A percentile compares a stretch with the other conserved stretches of the same genome.
These are phyloP conservation scores for Chymomyza costata DNA, from an alignment of 1,140 invertebrate species.

Conservation along the genomic window DNA sequence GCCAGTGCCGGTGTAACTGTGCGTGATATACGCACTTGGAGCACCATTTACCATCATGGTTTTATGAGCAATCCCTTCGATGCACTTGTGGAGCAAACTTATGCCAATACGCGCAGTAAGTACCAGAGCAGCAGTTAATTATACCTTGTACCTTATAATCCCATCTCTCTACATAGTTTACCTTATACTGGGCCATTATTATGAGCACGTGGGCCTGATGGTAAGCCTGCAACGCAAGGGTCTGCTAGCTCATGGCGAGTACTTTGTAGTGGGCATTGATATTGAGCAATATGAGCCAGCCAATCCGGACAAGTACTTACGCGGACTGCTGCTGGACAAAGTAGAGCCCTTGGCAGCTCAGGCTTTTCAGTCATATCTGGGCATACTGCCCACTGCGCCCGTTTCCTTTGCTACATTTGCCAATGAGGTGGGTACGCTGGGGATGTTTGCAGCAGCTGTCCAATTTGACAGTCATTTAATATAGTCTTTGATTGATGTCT, in stretches of 20 bases:
- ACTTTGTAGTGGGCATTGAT: conserved; percentile 80
- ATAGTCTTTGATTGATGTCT: conserved; percentile 28
- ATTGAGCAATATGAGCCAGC: conserved; percentile 88
- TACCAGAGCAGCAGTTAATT: too few relatives aligned
- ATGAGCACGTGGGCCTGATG: conserved; percentile 90
- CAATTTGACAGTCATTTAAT: neutral
- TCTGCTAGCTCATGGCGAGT: conserved; percentile 86
- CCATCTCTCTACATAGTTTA: conserved; percentile 83
- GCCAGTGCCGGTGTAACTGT: conserved; percentile 82
- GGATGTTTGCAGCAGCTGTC: conserved; percentile 10
- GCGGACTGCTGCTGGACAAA: conserved; percentile 82
- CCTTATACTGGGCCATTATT: conserved; percentile 91
- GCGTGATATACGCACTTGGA: conserved; percentile 81
- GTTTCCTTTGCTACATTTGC: conserved; percentile 86
- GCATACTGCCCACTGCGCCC: conserved; percentile 83
- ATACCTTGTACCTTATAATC: neutral
- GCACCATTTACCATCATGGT: conserved; percentile 85
- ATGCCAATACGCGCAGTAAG: conserved; percentile 88
- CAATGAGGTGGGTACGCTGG: conserved; percentile 70
- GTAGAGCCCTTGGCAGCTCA: conserved; percentile 72
- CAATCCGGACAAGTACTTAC: conserved; percentile 84
- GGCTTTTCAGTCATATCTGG: conserved; percentile 84
- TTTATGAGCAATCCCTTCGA: conserved; percentile 87
- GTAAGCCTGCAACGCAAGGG: conserved; percentile 87
- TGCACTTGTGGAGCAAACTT: conserved; percentile 85